phyloP scores from a whole-genome alignment of 2,797 vertebrate species.

The Oceanodroma leucorhoa region DNA sequence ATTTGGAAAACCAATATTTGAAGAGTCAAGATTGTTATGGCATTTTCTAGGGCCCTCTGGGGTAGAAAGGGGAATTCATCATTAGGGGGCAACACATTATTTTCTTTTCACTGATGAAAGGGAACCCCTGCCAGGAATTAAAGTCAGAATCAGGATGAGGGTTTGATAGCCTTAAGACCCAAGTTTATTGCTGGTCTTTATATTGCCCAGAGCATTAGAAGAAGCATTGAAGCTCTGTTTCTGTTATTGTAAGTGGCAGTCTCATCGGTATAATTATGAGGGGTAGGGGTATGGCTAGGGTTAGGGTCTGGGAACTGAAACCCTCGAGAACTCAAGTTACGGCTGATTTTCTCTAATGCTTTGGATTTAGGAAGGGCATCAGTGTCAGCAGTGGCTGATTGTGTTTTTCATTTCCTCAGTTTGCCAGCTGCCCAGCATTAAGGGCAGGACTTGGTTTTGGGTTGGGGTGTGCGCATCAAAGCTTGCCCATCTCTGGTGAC shows the following conservation, averaged over 20 bases:
- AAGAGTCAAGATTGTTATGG: neutral
- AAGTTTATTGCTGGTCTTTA: neutral
- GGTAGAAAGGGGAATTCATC: neutral
- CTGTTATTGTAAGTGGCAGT: neutral
- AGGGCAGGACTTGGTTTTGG: neutral
- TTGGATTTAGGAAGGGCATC: neutral
- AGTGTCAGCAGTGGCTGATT: neutral
- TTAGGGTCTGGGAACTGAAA: neutral
- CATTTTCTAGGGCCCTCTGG: neutral
- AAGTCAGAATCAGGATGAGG: neutral
- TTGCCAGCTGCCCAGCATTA: neutral
- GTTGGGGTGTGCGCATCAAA: neutral
- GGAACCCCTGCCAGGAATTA: neutral
- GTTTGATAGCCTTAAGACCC: neutral
- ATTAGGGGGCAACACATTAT: neutral
- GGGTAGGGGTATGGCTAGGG: neutral
- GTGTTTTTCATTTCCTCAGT: neutral
- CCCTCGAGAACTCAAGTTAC: neutral
- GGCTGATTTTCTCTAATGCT: neutral
- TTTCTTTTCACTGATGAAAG: neutral
- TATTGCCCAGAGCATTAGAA: neutral
- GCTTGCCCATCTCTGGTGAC: neutral
- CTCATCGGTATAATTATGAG: neutral
- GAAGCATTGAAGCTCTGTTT: neutral
- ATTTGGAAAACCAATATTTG: neutral